Base-by-base conservation (phyloP, 2,888 invertebrate genomes). In the Netelia inedita region DNA sequence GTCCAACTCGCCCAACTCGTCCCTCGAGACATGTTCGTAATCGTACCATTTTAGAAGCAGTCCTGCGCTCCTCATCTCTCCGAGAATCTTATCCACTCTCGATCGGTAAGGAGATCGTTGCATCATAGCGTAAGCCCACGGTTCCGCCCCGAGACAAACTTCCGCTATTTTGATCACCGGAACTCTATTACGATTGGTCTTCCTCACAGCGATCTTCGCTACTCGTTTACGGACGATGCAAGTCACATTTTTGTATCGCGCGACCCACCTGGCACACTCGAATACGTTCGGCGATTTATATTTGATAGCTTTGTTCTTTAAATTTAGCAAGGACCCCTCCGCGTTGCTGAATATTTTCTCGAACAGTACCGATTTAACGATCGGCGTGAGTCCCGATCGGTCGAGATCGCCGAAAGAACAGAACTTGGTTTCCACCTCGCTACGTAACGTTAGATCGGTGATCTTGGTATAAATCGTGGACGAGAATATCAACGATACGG, bases 391-490 rank as follows among this genome's bases (percentile, higher is more conserved):
- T 1, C 75, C 78, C 9, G 86, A 82, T 0, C 76, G 14, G 41
- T 87, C 87, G 3, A 89, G 75, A 61, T 87, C 86, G 1, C 76
- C 57, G 59, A 86, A 85, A 5, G 74, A 78, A 1, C 11, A 0
- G 11, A 86, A 82, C 1, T 79, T 72, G 35, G 63, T 68, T 43
- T 83, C 82, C 5, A 6, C 46, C 1, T 71, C 61, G 0, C 10
- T 53, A 16, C 66, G 43, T 10, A 86, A 46, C 16, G 76, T 83
- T 11, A 85, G 43, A 9, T 81, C 21, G 1, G 86, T 87, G 6
- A 89, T 73, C n/a, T 83, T 72, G 2, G 85, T 69, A 50, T 83
- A 88, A 2, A 79, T 71, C 2, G 83, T 69, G n/a, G 86, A 66
- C 2, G 85, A 72, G 50, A 79, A 88, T 0, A 79, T 71, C 3